A percentile compares a stretch with the other conserved stretches of the same genome.
These are phyloP conservation scores for Pheucticus melanocephalus DNA, from an alignment of 2,113 vertebrate species.

Conservation along the genomic window DNA sequence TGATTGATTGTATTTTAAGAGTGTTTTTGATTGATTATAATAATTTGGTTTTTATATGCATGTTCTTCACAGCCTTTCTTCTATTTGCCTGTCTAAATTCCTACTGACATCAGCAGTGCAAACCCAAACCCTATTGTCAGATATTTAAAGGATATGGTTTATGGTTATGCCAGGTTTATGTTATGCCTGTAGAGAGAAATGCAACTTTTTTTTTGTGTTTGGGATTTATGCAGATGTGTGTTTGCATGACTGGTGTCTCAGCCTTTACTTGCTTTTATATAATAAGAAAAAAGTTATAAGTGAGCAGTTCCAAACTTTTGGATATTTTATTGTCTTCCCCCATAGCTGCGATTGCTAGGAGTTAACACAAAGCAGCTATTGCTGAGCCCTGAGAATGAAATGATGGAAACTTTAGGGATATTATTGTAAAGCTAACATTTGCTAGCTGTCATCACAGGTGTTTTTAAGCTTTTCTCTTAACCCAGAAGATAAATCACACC, in stretches of 20 bases:
- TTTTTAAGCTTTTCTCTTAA: slow-evolving; percentile 11
- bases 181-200: background rate
- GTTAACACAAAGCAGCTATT: background rate
- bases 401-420: background rate
- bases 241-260: background rate
- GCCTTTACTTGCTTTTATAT: background rate
- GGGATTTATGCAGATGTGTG: background rate
- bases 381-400: background rate
- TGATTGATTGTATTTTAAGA: background rate
- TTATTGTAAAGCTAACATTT: background rate
- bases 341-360: background rate
- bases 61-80: background rate
- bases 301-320: background rate
- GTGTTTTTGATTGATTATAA: background rate
- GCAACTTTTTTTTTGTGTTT: background rate
- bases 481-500: background rate
- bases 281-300: background rate
- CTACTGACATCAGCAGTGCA: background rate
- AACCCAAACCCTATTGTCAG: background rate
- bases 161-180: too few species aligned
- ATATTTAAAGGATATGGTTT: background rate
- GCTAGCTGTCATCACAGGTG: background rate
- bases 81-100: background rate
- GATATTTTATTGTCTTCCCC: background rate
- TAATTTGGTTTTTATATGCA: background rate